Evolutionary conservation across 2,113 vertebrate genomes (phyloP).

Genomic region (Bagarius yarrelli): DNA sequence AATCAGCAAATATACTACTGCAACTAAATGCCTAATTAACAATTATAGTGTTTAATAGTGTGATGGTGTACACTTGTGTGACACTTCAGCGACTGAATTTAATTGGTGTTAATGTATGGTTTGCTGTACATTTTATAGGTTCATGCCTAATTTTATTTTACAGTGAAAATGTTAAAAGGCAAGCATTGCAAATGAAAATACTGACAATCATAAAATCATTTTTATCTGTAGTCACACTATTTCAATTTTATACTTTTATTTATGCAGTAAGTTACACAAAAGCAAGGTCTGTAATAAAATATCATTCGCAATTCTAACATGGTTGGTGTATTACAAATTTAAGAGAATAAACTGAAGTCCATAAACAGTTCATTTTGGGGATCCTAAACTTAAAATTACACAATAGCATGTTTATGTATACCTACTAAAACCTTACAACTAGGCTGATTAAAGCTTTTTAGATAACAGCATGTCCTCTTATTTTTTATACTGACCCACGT

Average conservation of each 20-base stretch:
- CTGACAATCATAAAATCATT: slow-evolving; percentile 20
- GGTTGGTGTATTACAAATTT: background rate
- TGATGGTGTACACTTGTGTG: background rate
- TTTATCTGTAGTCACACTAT: slow-evolving; percentile 30
- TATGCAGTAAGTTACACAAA: slow-evolving; percentile 13
- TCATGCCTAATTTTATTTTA: slow-evolving; percentile 50
- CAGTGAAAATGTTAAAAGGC: slow-evolving; percentile 36
- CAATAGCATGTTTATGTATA: slow-evolving; percentile 18
- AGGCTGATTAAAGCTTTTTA: background rate
- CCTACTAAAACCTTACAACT: slow-evolving; percentile 4
- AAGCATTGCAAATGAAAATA: slow-evolving; percentile 50
- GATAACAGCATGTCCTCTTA: slow-evolving; percentile 1
- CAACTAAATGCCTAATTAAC: background rate
- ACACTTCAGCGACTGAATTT: background rate
- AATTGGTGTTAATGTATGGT: background rate
- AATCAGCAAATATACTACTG: background rate
- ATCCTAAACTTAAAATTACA: slow-evolving; percentile 33
- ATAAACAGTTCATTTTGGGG: background rate
- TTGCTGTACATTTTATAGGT: background rate
- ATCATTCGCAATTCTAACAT: background rate
- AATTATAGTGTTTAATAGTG: background rate
- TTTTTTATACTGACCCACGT: slow-evolving; percentile 64
- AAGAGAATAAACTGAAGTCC: background rate
- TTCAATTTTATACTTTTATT: slow-evolving; percentile 9
- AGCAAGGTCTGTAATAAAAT: background rate